phyloP scores from a whole-genome alignment of 2,113 vertebrate species.

The Rynchops niger region DNA sequence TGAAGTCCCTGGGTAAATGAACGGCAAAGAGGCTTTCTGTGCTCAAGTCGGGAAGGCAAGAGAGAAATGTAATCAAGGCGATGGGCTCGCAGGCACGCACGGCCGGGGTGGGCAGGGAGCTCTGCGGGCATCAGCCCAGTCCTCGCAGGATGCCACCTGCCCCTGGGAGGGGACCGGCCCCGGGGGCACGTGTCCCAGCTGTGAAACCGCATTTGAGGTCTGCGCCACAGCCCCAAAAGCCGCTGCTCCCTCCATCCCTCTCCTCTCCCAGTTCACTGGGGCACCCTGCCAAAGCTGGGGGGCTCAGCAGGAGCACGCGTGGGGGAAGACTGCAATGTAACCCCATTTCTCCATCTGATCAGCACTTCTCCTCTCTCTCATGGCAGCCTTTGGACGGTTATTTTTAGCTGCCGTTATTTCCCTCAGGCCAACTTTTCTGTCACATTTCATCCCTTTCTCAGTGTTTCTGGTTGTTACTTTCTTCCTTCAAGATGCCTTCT shows the following conservation, averaged over 20 bases:
- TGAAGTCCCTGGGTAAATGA: conserved; percentile 53
- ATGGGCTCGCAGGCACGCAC: background rate
- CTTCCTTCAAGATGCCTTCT: conserved; percentile 6
- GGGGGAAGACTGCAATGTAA: background rate
- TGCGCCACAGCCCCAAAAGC: too few species aligned
- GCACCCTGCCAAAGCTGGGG: background rate
- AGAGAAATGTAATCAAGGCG: background rate
- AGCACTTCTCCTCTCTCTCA: background rate
- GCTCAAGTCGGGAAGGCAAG: background rate
- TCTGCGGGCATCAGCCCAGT: rapidly evolving
- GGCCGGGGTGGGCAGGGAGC: background rate
- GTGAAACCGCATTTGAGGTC: rapidly evolving
- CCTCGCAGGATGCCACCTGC: rapidly evolving
- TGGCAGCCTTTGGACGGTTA: background rate
- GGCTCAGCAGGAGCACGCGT: background rate
- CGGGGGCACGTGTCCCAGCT: rapidly evolving
- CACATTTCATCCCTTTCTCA: conserved; percentile 40
- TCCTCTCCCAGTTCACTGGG: rapidly evolving
- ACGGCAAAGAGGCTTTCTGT: conserved; percentile 22
- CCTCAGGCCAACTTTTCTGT: conserved; percentile 58
- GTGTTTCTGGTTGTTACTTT: conserved; percentile 26
- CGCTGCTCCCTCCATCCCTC: background rate
- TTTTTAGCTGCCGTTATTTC: conserved; percentile 53
- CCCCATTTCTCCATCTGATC: background rate
- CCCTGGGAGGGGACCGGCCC: background rate